A percentile compares a stretch with the other conserved stretches of the same genome.
phyloP scores from a whole-genome alignment of 30 jellyfish, hydroid and myxozoan genomes.

The Nemopilema nomurai region DNA sequence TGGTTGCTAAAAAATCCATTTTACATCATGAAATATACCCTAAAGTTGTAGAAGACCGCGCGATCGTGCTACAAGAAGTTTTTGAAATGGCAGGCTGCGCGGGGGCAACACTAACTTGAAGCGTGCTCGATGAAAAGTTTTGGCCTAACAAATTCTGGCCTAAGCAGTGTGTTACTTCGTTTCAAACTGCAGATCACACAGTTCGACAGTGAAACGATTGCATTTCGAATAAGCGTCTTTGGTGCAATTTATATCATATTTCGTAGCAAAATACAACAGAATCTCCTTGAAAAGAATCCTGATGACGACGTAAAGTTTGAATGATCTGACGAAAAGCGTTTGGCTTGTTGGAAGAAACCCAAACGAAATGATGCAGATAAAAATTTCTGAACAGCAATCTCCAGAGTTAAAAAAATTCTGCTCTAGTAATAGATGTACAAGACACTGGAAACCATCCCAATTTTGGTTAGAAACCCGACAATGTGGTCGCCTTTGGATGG shows the following conservation, averaged over 20 bases:
- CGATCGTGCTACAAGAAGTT: neutral
- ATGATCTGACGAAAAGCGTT: neutral
- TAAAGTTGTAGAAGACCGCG: neutral
- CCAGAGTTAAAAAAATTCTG: neutral
- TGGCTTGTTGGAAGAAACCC: neutral
- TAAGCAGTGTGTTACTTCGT: neutral
- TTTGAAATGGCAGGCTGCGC: neutral
- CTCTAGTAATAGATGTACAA: neutral
- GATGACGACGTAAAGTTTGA: neutral
- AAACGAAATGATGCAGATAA: neutral
- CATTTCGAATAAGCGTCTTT: too few relatives aligned
- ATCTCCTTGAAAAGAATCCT: neutral
- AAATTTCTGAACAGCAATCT: neutral
- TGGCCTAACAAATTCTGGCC: neutral
- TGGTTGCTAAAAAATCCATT: neutral
- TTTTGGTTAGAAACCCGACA: neutral
- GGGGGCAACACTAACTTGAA: neutral
- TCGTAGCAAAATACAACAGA: neutral
- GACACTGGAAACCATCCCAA: neutral
- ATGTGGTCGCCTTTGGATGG: neutral
- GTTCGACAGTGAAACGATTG: neutral
- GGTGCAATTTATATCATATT: neutral
- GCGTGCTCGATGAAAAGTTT: neutral
- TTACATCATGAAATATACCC: neutral
- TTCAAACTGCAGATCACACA: neutral